Evolutionary conservation across 2,797 vertebrate species (phyloP), one percentile per base, ranked within the genome.

Genomic region (Takifugu rubripes): DNA sequence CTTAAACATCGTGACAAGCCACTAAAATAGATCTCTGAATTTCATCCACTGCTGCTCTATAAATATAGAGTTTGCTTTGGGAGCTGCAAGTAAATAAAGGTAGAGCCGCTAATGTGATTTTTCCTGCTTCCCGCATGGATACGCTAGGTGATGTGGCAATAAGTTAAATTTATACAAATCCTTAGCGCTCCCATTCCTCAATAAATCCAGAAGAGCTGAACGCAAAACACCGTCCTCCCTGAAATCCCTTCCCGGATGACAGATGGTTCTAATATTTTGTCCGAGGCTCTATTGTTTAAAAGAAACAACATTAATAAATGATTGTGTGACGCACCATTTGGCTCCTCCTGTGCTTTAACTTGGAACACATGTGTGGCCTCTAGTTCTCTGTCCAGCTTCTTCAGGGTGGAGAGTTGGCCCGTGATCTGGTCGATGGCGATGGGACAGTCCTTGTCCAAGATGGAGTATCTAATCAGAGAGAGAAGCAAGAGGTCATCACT

Each of bases 341-440:
- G 68, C 54, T 82, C 66, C 67, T 93, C 92, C 56, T 84, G 77
- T 0, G 90, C 92, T 14, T 74, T 90, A 66, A 93, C 88, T 49
- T 84, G 72, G 59, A 88, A 89, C 61, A 64, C 49, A 72, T 90
- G 78, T 47, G 31, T 72, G 1, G 79, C 40, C 54, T 81, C 45
- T 50, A 69, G 16, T 70, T 93, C 92, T 60, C 91, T 59, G 78
- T 93, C 92, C 79, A 93, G 76, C n/a, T 44, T 70, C 69, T 49
- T 79, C 29, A 65, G 59, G 33, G 86, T 79, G 29, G 49, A 84
- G 56, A 93, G 77, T 49, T 78, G 72, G 15, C 92, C 92, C 0
- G 80, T 85, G 3, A 49, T 2, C 0, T 66, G 45, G 72, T 91
- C 54, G 62, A 93, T 84, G 0, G 17, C 5, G 43, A 91, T 68